These are phyloP conservation scores for Pheosia gnoma DNA, from an alignment of 2,888 invertebrate genomes.

Conservation along the genomic window DNA sequence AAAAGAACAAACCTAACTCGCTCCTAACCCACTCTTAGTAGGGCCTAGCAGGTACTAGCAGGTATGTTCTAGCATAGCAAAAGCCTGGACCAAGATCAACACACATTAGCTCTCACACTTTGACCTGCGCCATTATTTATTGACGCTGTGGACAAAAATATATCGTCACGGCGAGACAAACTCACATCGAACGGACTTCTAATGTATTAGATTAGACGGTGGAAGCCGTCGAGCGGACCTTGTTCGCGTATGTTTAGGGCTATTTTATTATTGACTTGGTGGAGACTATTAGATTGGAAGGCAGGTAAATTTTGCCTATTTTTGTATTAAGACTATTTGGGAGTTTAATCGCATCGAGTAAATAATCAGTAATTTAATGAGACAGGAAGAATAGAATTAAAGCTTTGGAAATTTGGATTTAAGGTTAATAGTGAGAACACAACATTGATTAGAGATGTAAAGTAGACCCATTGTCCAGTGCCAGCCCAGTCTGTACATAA, in stretches of 20 bases:
- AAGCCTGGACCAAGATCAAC: conserved; percentile 69
- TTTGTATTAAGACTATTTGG: too few species aligned
- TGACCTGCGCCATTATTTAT: conserved; percentile 73
- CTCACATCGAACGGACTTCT: conserved; percentile 23
- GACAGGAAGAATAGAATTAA: too few species aligned
- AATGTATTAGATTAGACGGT: conserved; percentile 19
- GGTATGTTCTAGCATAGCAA: conserved; percentile 53
- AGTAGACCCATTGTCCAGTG: too few species aligned
- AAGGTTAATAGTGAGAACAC: too few species aligned
- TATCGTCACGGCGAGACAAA: conserved; percentile 56
- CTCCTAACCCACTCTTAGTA: conserved; percentile 39
- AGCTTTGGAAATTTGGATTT: too few species aligned
- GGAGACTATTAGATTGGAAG: neutral
- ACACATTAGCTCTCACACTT: conserved; percentile 76
- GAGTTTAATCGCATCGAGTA: too few species aligned
- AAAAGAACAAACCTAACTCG: neutral
- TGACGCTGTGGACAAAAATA: conserved; percentile 74
- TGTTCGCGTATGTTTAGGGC: conserved; percentile 14
- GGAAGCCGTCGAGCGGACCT: conserved; percentile 21
- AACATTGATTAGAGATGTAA: too few species aligned
- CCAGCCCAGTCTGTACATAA: too few species aligned
- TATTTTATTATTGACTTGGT: conserved; percentile 25
- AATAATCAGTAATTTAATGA: too few species aligned
- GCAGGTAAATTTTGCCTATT: neutral
- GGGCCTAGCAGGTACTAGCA: too few species aligned